Base-by-base conservation (phyloP, 2,797 vertebrate genomes). In the Carapus acus region DNA sequence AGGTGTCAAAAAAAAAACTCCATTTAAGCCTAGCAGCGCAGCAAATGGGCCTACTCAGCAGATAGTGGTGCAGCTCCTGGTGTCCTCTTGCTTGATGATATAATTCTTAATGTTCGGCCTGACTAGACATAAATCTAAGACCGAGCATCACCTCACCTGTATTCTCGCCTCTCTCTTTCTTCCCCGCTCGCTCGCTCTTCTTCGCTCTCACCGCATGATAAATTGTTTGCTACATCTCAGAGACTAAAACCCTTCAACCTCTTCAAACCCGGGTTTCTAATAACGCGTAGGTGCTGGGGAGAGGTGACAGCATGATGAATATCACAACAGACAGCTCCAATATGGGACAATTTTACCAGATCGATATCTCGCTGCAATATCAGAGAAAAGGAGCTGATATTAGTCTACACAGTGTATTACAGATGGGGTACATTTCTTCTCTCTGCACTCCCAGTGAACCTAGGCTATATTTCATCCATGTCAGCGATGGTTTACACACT, bases 391-490 rank as follows among this genome's bases (percentile, higher is more conserved):
- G 89, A 93, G 91, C 90, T 92, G 94, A 96, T 98, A 97, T 96
- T 98, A 94, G 94, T 94, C 93, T 96, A 96, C 93, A 97, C 92
- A 92, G 91, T 96, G 94, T 97, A 96, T 97, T 97, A 97, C 93
- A 96, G 93, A 96, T 94, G 91, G 94, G 92, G 90, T 92, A 95
- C 93, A 95, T 94, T 94, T 94, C 90, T 94, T 92, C 90, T 91
- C 87, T 83, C 88, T 92, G 93, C 91, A 92, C 91, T 93, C 88
- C 88, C 88, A 81, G 91, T 91, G 91, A 94, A 94, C 90, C 88
- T 87, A 69, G 85, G 90, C 90, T 88, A 95, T 96, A 94, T 94
- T 92, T 97, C 91, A 94, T 88, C 88, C 89, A 73, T 87, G 89
- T 90, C 89, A 90, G 86, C 86, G 82, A 88, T 87, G 88, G 88